phyloP scores from a whole-genome alignment of 1,140 invertebrate genomes.

The Achroia grisella region DNA sequence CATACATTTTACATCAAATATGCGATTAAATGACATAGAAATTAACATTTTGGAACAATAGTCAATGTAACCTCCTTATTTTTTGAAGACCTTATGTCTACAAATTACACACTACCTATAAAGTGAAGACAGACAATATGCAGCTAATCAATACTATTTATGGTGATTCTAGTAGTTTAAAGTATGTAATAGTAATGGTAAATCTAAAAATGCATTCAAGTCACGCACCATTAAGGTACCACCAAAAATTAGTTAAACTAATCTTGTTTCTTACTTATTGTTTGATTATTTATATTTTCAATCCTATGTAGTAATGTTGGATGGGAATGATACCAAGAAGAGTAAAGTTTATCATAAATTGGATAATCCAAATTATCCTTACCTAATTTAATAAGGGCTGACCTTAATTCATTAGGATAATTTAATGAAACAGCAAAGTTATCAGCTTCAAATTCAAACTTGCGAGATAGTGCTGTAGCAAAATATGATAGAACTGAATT shows the following conservation, averaged over 20 bases:
- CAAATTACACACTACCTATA: background rate
- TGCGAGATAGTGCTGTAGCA: conserved; percentile 79
- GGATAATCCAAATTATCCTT: conserved; percentile 97
- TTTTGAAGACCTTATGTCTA: too few relatives aligned
- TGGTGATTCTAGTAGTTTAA: too few relatives aligned
- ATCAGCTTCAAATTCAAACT: conserved; percentile 98
- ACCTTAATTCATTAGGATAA: conserved; percentile 80
- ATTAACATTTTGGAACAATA: too few relatives aligned
- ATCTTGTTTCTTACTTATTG: conserved; percentile 26
- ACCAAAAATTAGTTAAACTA: too few relatives aligned
- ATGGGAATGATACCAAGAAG: conserved; percentile 96
- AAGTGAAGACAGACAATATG: background rate
- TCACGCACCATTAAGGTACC: too few relatives aligned
- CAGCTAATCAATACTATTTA: too few relatives aligned
- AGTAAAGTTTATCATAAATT: conserved; percentile 91
- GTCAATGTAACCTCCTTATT: too few relatives aligned
- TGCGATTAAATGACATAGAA: too few relatives aligned
- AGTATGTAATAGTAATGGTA: too few relatives aligned
- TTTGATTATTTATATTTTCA: conserved; percentile 80
- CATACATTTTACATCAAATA: too few relatives aligned
- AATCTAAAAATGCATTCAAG: too few relatives aligned
- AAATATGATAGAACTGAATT: conserved; percentile 88
- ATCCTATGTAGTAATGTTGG: conserved; percentile 96
- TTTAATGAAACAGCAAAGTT: conserved; percentile 89
- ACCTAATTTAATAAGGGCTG: conserved; percentile 93